Evolutionary conservation across 2,113 vertebrate species (phyloP), one percentile per base, ranked within the genome.

Genomic region (Syngnathus floridae): DNA sequence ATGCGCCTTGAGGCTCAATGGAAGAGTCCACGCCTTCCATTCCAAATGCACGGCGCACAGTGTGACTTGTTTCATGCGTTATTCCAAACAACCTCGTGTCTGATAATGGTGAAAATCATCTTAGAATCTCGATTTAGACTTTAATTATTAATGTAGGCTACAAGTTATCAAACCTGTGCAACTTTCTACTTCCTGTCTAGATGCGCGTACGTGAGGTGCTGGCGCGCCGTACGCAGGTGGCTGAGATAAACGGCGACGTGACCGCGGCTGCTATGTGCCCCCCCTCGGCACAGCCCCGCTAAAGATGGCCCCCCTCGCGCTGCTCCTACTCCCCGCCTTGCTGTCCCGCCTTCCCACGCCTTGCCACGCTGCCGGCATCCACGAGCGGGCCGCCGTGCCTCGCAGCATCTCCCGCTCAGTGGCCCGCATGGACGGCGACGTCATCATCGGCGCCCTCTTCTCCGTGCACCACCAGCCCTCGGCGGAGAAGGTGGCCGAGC

Each of bases 381-480:
- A 88, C 41, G 82, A 92, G 78, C 90, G 87, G 37, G 82, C 88
- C 45, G 81, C 86, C 67, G 88, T 91, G 19, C 91, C 91, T 0
- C 87, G 91, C 67, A 93, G 93, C 60, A 92, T 82, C 0, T 88
- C 93, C 2, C 90, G 97, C 43, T 94, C 93, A 0, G 97, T 99
- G 81, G 97, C 97, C 52, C 93, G 97, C 64, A 97, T 89, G 94
- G 96, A 99, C 8, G 97, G 97, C 19, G 97, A 99, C 90, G 93
- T 99, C 79, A 98, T 99, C 68, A 98, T 99, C 41, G 97, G 97
- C 43, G 97, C 97, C 40, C 95, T 99, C 65, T 99, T 99, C 87
- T 98, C 96, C 0, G 95, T 99, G 51, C 97, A 99, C 77, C 97
- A 99, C 84, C 97, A 99, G 82, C 97, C 97, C 0, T 95, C 95